Conservation (phyloP, 1,140 invertebrate genomes). For the Phthorimaea operculella region DNA sequence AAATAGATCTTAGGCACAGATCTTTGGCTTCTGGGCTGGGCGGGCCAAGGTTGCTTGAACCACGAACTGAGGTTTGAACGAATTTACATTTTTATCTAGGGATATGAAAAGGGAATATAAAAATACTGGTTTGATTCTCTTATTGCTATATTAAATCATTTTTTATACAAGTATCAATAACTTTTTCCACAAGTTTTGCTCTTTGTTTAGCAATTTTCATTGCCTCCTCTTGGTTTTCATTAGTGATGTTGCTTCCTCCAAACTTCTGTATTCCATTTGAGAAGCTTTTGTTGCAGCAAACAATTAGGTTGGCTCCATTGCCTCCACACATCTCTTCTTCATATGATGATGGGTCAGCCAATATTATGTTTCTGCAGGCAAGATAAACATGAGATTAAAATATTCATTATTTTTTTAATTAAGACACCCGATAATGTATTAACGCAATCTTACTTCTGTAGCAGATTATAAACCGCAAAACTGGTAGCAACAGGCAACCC, state of each 20-base stretch:
- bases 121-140: constrained; percentile 6
- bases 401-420: not conserved
- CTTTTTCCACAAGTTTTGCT: constrained; percentile 38
- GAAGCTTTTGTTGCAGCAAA: constrained; percentile 46
- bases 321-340: constrained; percentile 62
- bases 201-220: constrained; percentile 45
- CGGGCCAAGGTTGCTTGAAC: too few relatives aligned
- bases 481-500: constrained; percentile 75
- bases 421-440: not conserved
- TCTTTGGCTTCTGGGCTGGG: too few relatives aligned
- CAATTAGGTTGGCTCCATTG: constrained; percentile 45
- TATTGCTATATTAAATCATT: constrained; percentile 26
- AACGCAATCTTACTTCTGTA: constrained; percentile 24
- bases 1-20: too few relatives aligned
- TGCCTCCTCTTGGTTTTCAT: constrained; percentile 41
- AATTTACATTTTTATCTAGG: too few relatives aligned
- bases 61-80: too few relatives aligned
- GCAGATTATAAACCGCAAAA: constrained; percentile 71
- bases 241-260: constrained; percentile 45
- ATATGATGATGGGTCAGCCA: constrained; percentile 51
- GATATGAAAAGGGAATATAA: not conserved
- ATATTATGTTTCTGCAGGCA: constrained; percentile 30
- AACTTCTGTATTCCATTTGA: constrained; percentile 52
- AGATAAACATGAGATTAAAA: not conserved
- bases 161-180: constrained; percentile 46